Conservation (phyloP, 1,140 invertebrate genomes). For the Pseudomyrmex gracilis region DNA sequence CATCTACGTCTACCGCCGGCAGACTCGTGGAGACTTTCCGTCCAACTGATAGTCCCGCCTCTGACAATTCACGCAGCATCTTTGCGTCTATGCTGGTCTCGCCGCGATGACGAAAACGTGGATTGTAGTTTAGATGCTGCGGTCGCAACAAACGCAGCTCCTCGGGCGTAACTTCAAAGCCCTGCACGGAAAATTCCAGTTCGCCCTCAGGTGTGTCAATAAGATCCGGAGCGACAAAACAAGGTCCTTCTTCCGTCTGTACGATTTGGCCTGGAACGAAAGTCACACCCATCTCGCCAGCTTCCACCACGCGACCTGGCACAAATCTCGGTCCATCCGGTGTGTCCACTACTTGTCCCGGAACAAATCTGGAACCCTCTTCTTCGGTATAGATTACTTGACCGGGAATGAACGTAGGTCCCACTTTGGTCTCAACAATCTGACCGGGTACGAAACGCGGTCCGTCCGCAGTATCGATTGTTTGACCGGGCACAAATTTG, state of each 20-base stretch:
- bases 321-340: slow-evolving; percentile 90
- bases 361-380: slow-evolving; percentile 90
- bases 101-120: slow-evolving; percentile 85
- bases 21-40: slow-evolving; percentile 88
- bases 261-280: slow-evolving; percentile 91
- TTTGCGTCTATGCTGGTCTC: slow-evolving; percentile 89
- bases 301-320: slow-evolving; percentile 90
- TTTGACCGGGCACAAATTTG: slow-evolving; percentile 91
- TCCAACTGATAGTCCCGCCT: slow-evolving; percentile 90
- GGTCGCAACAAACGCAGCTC: slow-evolving; percentile 88
- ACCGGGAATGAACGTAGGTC: slow-evolving; percentile 91
- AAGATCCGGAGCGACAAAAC: slow-evolving; percentile 90
- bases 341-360: slow-evolving; percentile 91
- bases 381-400: slow-evolving; percentile 91
- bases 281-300: slow-evolving; percentile 88
- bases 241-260: slow-evolving; percentile 89
- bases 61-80: slow-evolving; percentile 89
- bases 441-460: slow-evolving; percentile 90
- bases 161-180: slow-evolving; percentile 90
- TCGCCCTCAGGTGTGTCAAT: slow-evolving; percentile 88
- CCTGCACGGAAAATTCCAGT: slow-evolving; percentile 90
- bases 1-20: slow-evolving; percentile 87
- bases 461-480: slow-evolving; percentile 89
- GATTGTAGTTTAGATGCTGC: slow-evolving; percentile 84
- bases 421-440: slow-evolving; percentile 90